Conservation (phyloP, 2,113 vertebrate genomes). For the Nothobranchius furzeri region DNA sequence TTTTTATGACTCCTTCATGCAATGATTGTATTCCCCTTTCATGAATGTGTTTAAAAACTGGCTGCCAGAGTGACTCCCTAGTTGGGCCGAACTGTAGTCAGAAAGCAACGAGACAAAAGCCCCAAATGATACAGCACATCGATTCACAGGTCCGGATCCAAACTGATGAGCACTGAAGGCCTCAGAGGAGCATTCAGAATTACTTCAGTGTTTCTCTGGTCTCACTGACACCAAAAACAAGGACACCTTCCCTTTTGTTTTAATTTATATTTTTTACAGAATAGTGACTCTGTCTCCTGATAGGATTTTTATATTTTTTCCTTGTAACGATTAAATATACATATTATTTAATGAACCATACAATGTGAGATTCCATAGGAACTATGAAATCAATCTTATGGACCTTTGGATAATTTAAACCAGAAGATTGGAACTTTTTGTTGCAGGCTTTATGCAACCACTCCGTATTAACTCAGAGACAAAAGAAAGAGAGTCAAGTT, state of each 20-base stretch:
- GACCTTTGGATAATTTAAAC: no score
- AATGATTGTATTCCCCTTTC: slow-evolving; percentile 5
- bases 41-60: slow-evolving; percentile 13
- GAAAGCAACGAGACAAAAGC: not conserved
- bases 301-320: not conserved
- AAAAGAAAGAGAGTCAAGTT: no score
- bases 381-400: no score
- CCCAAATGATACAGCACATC: not conserved
- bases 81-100: slow-evolving; percentile 5
- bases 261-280: not conserved
- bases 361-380: no score
- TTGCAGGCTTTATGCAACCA: no score
- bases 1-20: slow-evolving; percentile 1
- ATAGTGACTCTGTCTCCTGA: not conserved
- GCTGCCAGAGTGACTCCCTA: not conserved
- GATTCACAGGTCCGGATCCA: not conserved
- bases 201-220: not conserved
- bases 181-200: not conserved
- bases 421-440: no score
- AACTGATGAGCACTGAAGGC: not conserved
- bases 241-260: not conserved
- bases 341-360: no score
- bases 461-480: no score
- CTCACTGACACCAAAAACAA: not conserved
- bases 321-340: no score